Conservation (phyloP, 2,888 invertebrate species). For the Calliopum simillimum region DNA sequence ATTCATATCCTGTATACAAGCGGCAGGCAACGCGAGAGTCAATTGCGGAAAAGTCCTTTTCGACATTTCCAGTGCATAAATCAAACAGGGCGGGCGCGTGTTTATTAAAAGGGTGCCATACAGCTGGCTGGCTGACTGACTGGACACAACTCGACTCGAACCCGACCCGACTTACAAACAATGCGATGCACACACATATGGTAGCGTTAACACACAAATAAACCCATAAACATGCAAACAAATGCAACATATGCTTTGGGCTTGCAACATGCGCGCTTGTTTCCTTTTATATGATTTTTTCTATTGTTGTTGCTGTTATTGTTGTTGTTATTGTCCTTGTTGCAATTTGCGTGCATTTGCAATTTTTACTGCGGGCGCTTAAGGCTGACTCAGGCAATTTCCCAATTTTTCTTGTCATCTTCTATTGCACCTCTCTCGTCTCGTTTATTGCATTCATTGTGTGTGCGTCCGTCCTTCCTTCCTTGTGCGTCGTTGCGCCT, state of each 20-base stretch:
- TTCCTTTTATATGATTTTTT: neutral
- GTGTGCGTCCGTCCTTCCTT: too few relatives aligned
- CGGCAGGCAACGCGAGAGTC: constrained; percentile 18
- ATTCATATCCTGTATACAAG: constrained; percentile 29
- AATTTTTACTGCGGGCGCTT: too few relatives aligned
- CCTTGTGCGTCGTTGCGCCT: too few relatives aligned
- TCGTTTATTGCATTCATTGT: too few relatives aligned
- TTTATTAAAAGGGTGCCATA: neutral
- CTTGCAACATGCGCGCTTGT: constrained; percentile 22
- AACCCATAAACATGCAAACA: constrained; percentile 38
- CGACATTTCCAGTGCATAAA: constrained; percentile 29
- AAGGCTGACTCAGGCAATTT: too few relatives aligned
- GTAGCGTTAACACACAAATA: constrained; percentile 39
- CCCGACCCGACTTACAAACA: constrained; percentile 42
- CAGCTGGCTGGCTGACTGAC: constrained; percentile 3
- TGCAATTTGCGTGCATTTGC: too few relatives aligned
- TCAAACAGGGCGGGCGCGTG: constrained; percentile 1
- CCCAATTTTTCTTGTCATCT: too few relatives aligned
- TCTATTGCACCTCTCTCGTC: too few relatives aligned
- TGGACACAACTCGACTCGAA: too few relatives aligned
- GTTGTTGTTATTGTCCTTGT: too few relatives aligned
- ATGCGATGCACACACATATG: constrained; percentile 21
- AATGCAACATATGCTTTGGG: constrained; percentile 45
- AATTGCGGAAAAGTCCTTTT: constrained; percentile 26
- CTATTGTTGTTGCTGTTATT: too few relatives aligned